Evolutionary conservation across 2,113 vertebrate genomes (phyloP), one percentile per base, ranked within the genome.

Genomic region (Eclectus roratus): DNA sequence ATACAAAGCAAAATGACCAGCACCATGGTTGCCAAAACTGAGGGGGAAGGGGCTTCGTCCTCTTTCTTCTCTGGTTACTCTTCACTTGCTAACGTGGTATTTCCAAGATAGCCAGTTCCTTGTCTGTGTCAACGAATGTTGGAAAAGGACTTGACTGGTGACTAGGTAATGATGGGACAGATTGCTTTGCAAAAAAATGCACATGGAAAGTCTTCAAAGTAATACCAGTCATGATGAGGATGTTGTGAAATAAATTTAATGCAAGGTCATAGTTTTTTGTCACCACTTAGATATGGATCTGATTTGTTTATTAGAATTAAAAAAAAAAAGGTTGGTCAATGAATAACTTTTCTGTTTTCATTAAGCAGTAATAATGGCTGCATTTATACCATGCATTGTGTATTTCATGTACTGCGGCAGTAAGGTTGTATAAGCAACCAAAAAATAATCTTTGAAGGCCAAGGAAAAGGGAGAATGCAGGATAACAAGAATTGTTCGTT

Each of bases 271-370:
- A 74, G n/a, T 20, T 80, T 89, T 94, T 69, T 88, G 61, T 90
- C 69, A 76, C 47, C 29, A 23, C n/a, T 90, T 79, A 91, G 80
- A 92, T 92, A 88, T 4, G 31, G 65, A 96, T 95, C 65, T 82
- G 76, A 39, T 88, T 43, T 33, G 56, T 71, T 94, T 90, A 79
- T 96, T 94, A 87, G 79, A 91, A 95, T 77, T 58, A 20, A 9
- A 37, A 6, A 3, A 2, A 23, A 27, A 37, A 41, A 28, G 7
- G 13, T 56, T 80, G 50, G 55, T 86, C 92, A 91, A 63, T 86
- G 23, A 92, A 80, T 91, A 89, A 91, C 86, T 84, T 82, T 13
- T 23, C 37, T 96, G 79, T 50, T 93, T 92, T 92, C 55, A 81
- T 58, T 71, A 78, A 52, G 41, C 44, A 76, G 61, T 81, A 86